Conservation (phyloP, 1,140 invertebrate genomes). For the Hormaphis cornu region DNA sequence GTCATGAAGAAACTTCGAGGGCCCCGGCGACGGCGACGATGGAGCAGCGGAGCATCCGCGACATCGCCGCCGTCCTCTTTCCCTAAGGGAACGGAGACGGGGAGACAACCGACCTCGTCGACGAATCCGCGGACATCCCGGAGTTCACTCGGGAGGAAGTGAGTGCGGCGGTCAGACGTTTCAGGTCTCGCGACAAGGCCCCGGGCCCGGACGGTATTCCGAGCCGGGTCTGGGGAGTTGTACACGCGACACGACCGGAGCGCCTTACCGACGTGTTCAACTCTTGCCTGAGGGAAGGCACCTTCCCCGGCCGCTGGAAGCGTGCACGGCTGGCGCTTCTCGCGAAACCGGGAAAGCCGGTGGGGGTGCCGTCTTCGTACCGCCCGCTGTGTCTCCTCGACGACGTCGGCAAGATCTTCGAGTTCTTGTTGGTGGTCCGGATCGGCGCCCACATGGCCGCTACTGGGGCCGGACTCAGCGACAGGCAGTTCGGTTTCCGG, state of each 20-base stretch:
- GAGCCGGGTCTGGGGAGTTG: neutral
- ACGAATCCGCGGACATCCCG: neutral
- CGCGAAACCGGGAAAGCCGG: slow-evolving; percentile 31
- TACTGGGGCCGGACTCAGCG: neutral
- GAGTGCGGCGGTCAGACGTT: neutral
- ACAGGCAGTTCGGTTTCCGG: neutral
- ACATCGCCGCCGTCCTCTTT: neutral
- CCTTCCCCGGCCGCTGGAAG: neutral
- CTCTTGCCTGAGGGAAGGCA: neutral
- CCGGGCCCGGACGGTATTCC: neutral
- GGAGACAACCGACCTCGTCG: neutral
- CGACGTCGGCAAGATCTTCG: slow-evolving; percentile 32
- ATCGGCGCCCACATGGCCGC: neutral
- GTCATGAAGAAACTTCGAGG: neutral
- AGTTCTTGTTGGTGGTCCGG: slow-evolving; percentile 30
- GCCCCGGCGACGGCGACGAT: neutral
- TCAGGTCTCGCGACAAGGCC: too few relatives aligned
- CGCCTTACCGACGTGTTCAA: neutral
- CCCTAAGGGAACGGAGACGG: neutral
- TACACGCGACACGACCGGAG: neutral
- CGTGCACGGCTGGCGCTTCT: slow-evolving; percentile 27
- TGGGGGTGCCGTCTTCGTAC: slow-evolving; percentile 11
- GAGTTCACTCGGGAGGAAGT: neutral
- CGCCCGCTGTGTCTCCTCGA: slow-evolving; percentile 37
- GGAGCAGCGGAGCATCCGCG: neutral